Conservation (phyloP, 2,113 vertebrate species). For the Oreochromis spilurus region DNA sequence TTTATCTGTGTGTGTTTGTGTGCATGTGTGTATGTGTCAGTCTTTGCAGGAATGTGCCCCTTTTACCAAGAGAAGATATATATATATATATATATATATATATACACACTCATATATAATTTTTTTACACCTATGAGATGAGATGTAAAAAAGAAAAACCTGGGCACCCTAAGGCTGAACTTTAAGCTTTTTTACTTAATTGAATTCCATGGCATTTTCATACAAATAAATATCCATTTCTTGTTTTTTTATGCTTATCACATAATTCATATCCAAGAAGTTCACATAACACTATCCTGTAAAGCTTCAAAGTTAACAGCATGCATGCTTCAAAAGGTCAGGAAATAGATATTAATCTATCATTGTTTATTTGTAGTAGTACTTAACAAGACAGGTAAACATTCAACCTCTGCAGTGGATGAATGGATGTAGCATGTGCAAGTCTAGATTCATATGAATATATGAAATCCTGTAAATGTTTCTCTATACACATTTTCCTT, state of each 20-base stretch:
- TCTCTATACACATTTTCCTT: neutral
- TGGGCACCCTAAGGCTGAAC: neutral
- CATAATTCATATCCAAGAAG: neutral
- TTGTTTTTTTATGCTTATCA: neutral
- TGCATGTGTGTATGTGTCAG: neutral
- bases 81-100: too few species aligned
- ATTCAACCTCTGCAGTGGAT: neutral
- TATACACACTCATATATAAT: too few species aligned
- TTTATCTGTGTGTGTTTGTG: neutral
- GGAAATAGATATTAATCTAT: neutral
- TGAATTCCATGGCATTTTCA: constrained; percentile 34
- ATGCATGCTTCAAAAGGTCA: neutral
- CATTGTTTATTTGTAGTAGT: accelerated
- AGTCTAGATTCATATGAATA: neutral
- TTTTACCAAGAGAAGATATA: neutral
- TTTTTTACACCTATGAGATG: neutral
- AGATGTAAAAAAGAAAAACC: neutral
- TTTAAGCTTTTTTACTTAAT: constrained; percentile 1
- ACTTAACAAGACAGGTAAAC: neutral
- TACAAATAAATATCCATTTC: neutral
- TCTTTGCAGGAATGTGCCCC: neutral
- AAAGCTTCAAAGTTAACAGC: neutral
- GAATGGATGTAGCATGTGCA: neutral
- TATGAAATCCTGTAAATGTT: neutral
- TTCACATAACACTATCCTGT: neutral